phyloP scores from a whole-genome alignment of 2,888 invertebrate species.

The Diaprepes abbreviatus region DNA sequence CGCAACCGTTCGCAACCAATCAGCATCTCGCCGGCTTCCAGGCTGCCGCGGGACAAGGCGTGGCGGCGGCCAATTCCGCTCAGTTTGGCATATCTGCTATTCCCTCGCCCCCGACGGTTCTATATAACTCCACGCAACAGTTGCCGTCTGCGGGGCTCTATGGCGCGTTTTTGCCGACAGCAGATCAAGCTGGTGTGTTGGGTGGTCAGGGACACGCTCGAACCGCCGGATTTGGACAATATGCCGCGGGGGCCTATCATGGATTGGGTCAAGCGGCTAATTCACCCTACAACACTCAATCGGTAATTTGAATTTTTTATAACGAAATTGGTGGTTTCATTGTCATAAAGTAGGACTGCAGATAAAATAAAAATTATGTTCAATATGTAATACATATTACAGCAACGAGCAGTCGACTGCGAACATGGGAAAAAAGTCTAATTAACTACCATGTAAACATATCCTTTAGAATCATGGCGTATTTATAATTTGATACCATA shows the following conservation, averaged over 20 bases:
- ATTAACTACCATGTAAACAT: too few species aligned
- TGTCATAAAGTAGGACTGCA: too few species aligned
- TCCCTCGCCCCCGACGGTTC: slow-evolving; percentile 88
- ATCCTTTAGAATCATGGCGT: too few species aligned
- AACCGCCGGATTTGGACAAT: slow-evolving; percentile 82
- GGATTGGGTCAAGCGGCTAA: slow-evolving; percentile 76
- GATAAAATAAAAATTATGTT: too few species aligned
- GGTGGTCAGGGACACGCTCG: slow-evolving; percentile 75
- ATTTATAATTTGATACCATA: too few species aligned
- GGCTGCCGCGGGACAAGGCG: slow-evolving; percentile 78
- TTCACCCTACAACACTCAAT: slow-evolving; percentile 70
- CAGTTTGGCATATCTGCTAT: slow-evolving; percentile 88
- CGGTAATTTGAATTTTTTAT: slow-evolving; percentile 66
- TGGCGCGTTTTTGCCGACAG: slow-evolving; percentile 79
- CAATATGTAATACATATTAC: too few species aligned
- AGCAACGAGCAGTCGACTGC: too few species aligned
- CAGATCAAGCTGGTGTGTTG: slow-evolving; percentile 70
- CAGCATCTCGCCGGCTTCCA: slow-evolving; percentile 79
- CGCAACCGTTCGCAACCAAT: slow-evolving; percentile 70
- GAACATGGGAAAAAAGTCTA: too few species aligned
- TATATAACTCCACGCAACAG: slow-evolving; percentile 84
- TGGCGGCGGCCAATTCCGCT: slow-evolving; percentile 61
- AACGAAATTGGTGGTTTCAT: too few species aligned
- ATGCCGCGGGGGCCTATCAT: slow-evolving; percentile 64
- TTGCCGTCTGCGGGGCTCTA: slow-evolving; percentile 82